Percentiles rank a stretch among this genome's conserved stretches.
phyloP scores from a whole-genome alignment of 2,113 vertebrate genomes.

The Columba janthina region DNA sequence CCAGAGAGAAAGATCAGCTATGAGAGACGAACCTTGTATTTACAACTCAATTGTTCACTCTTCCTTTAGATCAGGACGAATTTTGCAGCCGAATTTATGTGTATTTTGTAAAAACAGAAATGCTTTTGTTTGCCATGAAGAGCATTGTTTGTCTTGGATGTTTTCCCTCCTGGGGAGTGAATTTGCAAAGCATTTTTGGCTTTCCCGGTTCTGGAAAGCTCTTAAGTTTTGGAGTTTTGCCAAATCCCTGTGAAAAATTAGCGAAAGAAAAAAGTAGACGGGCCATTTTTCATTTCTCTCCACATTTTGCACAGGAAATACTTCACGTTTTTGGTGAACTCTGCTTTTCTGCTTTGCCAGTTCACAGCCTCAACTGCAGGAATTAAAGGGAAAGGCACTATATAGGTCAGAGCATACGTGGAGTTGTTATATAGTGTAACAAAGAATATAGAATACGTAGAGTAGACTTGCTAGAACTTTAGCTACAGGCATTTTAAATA shows the following conservation, averaged over 20 bases:
- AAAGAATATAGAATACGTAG: neutral
- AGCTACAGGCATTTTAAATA: neutral
- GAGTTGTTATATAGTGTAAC: neutral
- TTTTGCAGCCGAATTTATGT: neutral
- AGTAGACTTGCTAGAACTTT: accelerated
- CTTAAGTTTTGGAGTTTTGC: neutral
- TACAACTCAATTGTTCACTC: neutral
- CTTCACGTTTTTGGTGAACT: slow-evolving; percentile 51
- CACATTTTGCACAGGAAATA: slow-evolving; percentile 48
- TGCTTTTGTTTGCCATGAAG: neutral
- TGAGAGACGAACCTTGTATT: neutral
- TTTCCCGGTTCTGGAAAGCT: slow-evolving; percentile 22
- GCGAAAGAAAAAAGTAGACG: neutral
- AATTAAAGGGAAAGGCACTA: slow-evolving; percentile 19
- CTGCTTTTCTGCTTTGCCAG: slow-evolving; percentile 41
- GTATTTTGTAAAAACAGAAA: neutral
- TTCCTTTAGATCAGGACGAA: neutral
- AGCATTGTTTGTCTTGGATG: neutral
- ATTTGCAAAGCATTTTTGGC: slow-evolving; percentile 40
- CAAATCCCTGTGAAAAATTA: slow-evolving; percentile 57
- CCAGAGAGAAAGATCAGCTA: neutral
- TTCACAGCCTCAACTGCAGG: neutral
- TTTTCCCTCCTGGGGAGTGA: neutral
- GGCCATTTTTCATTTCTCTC: slow-evolving; percentile 40
- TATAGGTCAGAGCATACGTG: neutral